Percentiles rank a stretch among this genome's conserved stretches.
These are phyloP conservation scores for Perizoma affinitatum DNA, from an alignment of 2,888 invertebrate genomes.

Conservation along the genomic window DNA sequence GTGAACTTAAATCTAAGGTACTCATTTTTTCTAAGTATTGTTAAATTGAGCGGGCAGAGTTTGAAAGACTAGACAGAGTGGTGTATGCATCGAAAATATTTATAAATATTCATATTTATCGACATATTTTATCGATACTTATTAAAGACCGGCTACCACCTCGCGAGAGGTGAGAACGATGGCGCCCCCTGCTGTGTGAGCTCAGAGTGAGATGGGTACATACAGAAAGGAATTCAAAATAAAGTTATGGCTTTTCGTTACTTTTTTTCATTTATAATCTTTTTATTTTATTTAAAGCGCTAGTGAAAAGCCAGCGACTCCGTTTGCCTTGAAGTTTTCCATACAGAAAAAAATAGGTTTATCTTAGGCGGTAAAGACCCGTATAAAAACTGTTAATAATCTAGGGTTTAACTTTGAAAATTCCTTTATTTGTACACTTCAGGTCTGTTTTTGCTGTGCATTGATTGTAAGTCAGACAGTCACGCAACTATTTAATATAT, in stretches of 20 bases:
- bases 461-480: too few species aligned
- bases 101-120: conserved; percentile 82
- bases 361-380: too few species aligned
- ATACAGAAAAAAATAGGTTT: too few species aligned
- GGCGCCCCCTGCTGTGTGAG: conserved; percentile 79
- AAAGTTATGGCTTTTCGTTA: conserved; percentile 78
- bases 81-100: conserved; percentile 76
- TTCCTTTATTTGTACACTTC: too few species aligned
- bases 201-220: conserved; percentile 77
- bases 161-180: conserved; percentile 84
- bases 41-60: conserved; percentile 35
- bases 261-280: conserved; percentile 64
- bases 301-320: too few species aligned
- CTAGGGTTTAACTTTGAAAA: too few species aligned
- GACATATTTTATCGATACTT: conserved; percentile 83
- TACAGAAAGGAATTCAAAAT: conserved; percentile 80
- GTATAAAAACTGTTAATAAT: too few species aligned
- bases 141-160: conserved; percentile 83
- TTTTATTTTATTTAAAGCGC: conserved; percentile 71
- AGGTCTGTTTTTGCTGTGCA: too few species aligned
- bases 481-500: too few species aligned
- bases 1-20: too few species aligned
- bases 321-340: too few species aligned
- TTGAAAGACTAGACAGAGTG: conserved; percentile 45
- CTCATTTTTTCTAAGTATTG: not conserved